phyloP scores from a whole-genome alignment of 2,888 invertebrate species.

The Machimus rusticus region DNA sequence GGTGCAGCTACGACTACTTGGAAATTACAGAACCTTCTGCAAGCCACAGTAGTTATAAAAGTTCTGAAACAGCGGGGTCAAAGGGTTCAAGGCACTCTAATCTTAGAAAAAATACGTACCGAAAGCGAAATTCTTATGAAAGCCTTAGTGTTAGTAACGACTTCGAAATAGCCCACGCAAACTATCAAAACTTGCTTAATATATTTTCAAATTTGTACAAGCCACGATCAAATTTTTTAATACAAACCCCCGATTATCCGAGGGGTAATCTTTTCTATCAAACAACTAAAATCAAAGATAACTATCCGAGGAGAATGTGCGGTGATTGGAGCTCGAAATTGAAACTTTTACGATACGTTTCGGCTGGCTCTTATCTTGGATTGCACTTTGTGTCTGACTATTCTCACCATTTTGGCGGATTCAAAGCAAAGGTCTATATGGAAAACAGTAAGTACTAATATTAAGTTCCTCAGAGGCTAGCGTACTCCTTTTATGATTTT shows the following conservation, averaged over 20 bases:
- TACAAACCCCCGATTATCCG: slow-evolving; percentile 57
- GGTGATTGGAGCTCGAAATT: slow-evolving; percentile 83
- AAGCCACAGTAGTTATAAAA: slow-evolving; percentile 14
- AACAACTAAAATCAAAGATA: slow-evolving; percentile 47
- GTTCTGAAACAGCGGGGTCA: background rate
- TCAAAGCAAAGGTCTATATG: slow-evolving; percentile 74
- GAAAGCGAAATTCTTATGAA: slow-evolving; percentile 53
- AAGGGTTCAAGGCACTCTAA: background rate
- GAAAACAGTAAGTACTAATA: slow-evolving; percentile 72
- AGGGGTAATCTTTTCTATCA: slow-evolving; percentile 53
- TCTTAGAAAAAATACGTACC: background rate
- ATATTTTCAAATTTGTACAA: slow-evolving; percentile 55
- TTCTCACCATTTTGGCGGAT: slow-evolving; percentile 78
- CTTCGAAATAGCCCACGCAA: slow-evolving; percentile 54
- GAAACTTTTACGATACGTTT: slow-evolving; percentile 75
- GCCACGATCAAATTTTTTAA: slow-evolving; percentile 54
- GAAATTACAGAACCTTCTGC: slow-evolving; percentile 68
- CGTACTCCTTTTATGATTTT: background rate
- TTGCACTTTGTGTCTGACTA: slow-evolving; percentile 79
- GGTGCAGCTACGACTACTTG: slow-evolving; percentile 82
- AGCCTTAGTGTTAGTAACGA: slow-evolving; percentile 48
- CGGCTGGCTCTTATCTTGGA: slow-evolving; percentile 69
- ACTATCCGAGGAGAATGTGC: slow-evolving; percentile 68
- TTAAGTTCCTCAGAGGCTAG: background rate
- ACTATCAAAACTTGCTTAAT: slow-evolving; percentile 54